Evolutionary conservation across 2,888 invertebrate species (phyloP).

Genomic region (Eupeodes latifasciatus): DNA sequence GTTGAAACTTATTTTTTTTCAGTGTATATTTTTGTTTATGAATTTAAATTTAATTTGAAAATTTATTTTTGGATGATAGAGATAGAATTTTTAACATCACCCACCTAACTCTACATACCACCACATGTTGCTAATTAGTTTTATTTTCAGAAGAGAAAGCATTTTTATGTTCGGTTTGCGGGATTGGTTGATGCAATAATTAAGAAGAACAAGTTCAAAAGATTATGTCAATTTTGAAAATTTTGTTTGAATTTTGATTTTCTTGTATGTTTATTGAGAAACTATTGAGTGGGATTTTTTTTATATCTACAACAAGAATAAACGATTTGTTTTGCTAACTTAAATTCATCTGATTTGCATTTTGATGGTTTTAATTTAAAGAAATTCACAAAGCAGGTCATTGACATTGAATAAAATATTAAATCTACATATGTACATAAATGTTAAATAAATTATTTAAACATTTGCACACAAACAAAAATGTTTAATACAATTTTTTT

Average conservation of each 20-base stretch:
- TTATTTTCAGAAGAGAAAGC: constrained; percentile 22
- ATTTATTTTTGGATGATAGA: background rate
- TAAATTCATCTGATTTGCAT: constrained; percentile 1
- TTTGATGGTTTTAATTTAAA: background rate
- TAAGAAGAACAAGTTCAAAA: constrained; percentile 53
- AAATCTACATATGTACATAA: no score
- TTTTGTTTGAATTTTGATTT: constrained; percentile 21
- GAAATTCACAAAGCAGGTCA: constrained; percentile 36
- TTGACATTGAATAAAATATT: constrained; percentile 10
- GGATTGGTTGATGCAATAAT: constrained; percentile 47
- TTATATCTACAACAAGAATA: background rate
- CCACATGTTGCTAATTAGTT: constrained; percentile 62
- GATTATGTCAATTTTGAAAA: background rate
- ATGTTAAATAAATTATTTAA: no score
- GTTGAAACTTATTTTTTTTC: background rate
- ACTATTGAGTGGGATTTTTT: constrained; percentile 10
- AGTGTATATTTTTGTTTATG: background rate
- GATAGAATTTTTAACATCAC: background rate
- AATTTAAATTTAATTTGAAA: background rate
- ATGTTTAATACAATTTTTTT: no score
- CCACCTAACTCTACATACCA: constrained; percentile 33
- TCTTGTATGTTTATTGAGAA: constrained; percentile 30
- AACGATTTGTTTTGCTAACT: constrained; percentile 7
- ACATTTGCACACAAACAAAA: no score
- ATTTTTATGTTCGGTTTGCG: background rate